Conservation (phyloP, 2,797 vertebrate species). For the Tiaroga cobitis region DNA sequence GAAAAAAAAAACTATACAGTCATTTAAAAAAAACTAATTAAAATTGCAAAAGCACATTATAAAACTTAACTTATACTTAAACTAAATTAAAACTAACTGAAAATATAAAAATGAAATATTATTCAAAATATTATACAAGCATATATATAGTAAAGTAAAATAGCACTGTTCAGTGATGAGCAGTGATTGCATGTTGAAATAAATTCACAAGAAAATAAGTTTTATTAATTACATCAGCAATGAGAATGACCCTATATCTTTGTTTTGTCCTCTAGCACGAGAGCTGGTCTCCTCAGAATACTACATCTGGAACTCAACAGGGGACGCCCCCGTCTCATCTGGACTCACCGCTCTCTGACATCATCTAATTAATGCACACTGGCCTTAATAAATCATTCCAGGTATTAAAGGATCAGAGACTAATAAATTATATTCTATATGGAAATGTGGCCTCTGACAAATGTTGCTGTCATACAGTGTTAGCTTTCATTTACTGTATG, state of each 20-base stretch:
- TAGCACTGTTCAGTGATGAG: neutral
- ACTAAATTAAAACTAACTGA: no score
- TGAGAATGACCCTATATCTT: neutral
- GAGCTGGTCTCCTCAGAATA: conserved; percentile 92
- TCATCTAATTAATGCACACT: neutral
- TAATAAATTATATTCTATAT: neutral
- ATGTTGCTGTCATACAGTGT: neutral
- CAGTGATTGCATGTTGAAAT: neutral
- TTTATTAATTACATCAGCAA: neutral
- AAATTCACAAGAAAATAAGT: no score
- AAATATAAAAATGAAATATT: neutral
- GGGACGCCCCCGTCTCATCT: conserved; percentile 82
- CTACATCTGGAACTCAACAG: conserved; percentile 96
- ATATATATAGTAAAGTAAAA: neutral
- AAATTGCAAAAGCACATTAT: neutral
- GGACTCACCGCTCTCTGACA: conserved; percentile 73
- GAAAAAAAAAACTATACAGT: neutral
- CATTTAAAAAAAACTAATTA: neutral
- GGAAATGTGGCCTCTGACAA: neutral
- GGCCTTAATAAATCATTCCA: conserved; percentile 7
- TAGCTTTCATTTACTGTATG: neutral
- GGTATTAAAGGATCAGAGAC: neutral
- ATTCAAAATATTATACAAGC: neutral
- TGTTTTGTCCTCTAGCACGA: conserved; percentile 76
- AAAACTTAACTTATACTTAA: neutral